Base-by-base conservation (phyloP, 2,888 invertebrate genomes). In the Muschampia plurimacula region DNA sequence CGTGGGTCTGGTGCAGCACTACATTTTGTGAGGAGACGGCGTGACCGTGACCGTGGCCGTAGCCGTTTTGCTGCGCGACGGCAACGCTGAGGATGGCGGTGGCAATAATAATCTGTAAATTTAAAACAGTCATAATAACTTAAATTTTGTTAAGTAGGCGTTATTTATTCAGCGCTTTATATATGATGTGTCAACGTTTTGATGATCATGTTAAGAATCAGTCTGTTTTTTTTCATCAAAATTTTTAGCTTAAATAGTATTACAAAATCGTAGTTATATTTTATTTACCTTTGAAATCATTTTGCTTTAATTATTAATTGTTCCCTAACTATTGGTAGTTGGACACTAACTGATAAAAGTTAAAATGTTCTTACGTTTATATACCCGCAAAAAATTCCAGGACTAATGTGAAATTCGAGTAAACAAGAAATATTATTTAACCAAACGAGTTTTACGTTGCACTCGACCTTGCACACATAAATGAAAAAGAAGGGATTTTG, bases 1-100 rank as follows among this genome's bases (percentile, higher is more conserved):
- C 36, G 78, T 82, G 78, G 36, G 71, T 80, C 71, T 84, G 82
- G 69, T 87, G 84, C 68, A 84, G 77, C n/a, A 79, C 79, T 67
- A 85, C 82, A 72, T 81, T 84, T 69, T 87, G 87, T 1, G 85
- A 84, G 4, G 85, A 86, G 77, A 82, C 78, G 22, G 83, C 84
- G 4, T 32, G 32, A 32, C 32, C 32, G 32, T 32, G 32, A 10
- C 60, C 60, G n/a, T 36, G 60, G 2, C 60, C 60, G 9, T 41
- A 41, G 41, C 41, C 41, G 6, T 41, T 41, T 7, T 41, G 7
- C 41, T 41, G 41, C 9, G 41, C 41, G 41, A 41, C 41, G 41
- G 41, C 41, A 6, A 41, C 41, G 41, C 41, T 9, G 41, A 41
- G 41, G 9, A 41, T 8, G 9, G 41, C 41, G 41, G 41, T 41